phyloP scores from a whole-genome alignment of 2,113 vertebrate genomes.

The Phainopepla nitens region DNA sequence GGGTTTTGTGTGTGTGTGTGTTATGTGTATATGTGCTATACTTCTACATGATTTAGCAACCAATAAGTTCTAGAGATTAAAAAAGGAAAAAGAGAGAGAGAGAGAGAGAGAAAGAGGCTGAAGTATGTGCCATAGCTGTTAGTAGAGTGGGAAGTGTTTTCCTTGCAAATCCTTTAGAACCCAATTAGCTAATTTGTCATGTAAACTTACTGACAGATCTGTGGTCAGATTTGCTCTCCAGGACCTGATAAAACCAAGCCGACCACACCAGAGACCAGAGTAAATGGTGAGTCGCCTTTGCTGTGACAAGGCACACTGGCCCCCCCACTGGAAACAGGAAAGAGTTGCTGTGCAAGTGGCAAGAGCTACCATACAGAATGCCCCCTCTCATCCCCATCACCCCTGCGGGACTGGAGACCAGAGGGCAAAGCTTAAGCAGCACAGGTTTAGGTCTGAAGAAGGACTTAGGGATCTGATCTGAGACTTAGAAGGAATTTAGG shows the following conservation, averaged over 20 bases:
- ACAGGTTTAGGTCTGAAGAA: neutral
- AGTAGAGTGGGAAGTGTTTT: slow-evolving; percentile 67
- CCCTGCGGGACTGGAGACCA: neutral
- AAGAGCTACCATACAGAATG: neutral
- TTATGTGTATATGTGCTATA: slow-evolving; percentile 47
- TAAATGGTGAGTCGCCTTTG: neutral
- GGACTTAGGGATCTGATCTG: neutral
- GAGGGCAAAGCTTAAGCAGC: neutral
- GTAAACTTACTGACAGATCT: slow-evolving; percentile 60
- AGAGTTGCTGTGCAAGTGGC: neutral
- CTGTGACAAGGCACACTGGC: neutral
- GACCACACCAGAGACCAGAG: slow-evolving; percentile 3
- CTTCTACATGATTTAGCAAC: slow-evolving; percentile 72
- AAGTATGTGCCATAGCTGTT: slow-evolving; percentile 61
- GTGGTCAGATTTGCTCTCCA: slow-evolving; percentile 53
- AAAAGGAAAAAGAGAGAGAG: slow-evolving; percentile 4
- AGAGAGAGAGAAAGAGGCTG: neutral
- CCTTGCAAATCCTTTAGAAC: slow-evolving; percentile 71
- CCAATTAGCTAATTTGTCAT: slow-evolving; percentile 71
- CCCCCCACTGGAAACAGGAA: neutral
- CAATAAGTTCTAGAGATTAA: slow-evolving; percentile 64
- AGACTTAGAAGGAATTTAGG: slow-evolving; percentile 5
- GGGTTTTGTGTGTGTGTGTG: slow-evolving; percentile 50
- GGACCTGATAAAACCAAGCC: slow-evolving; percentile 15
- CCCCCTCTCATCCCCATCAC: neutral